Evolutionary conservation across 1,140 invertebrate species (phyloP), one percentile per base, ranked within the genome.

Genomic region (Belonocnema kinseyi): DNA sequence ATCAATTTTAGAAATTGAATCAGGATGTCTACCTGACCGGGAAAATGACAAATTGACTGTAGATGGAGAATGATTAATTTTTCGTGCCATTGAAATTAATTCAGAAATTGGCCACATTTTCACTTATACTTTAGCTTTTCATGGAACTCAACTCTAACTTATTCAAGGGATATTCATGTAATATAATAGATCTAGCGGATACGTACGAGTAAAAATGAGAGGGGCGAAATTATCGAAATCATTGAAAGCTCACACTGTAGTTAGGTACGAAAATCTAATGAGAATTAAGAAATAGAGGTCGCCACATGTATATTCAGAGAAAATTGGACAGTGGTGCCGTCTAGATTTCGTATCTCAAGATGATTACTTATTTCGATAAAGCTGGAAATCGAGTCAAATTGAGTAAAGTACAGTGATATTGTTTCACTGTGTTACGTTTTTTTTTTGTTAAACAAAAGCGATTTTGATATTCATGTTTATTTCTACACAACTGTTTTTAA

Each of bases 401-500:
- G 16, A 40, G 14, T 66, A 33, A 66, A 33, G 61, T 40, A n/a
- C 61, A 66, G 61, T 66, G 61, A 66, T 66, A 66, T 66, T 66
- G 26, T 46, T n/a, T 66, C 40, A 26, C 61, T 66, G 61, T 66
- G 61, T 66, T 66, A 66, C 40, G 26, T 61, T 61, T 33, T 66
- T 61, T 61, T 33, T 66, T 66, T 66, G 26, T 66, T 66, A 66
- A 66, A 66, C 26, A 66, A 61, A 61, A 33, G 58, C 26, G 33
- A 40, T 26, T 66, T 66, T 66, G 33, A 66, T 66, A 66, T 66
- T 66, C 26, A 16, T 66, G 61, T 66, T 66, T 58, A n/a, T 66
- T 40, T 66, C 61, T 66, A 66, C 21, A 13, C 19, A 66, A 66
- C 16, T 40, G 26, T 66, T 66, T 46, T 66, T 66, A 66, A n/a